Percentiles rank a stretch among this genome's conserved stretches.
phyloP scores from a whole-genome alignment of 2,113 vertebrate genomes.

The Ceratotherium simum region DNA sequence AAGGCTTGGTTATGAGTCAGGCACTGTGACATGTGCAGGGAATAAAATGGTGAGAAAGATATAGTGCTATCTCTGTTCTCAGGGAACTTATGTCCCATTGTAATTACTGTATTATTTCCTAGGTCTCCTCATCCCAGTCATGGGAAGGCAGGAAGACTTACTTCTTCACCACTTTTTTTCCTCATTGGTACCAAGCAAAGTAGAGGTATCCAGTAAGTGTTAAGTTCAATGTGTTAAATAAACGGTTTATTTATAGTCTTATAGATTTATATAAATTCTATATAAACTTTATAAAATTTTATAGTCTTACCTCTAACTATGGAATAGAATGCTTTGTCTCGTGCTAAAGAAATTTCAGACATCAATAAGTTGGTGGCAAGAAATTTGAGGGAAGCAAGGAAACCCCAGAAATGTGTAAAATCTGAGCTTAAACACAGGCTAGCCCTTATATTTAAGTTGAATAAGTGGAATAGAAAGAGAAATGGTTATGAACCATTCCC shows the following conservation, averaged over 20 bases:
- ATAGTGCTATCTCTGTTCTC: neutral
- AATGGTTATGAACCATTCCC: neutral
- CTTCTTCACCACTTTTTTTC: neutral
- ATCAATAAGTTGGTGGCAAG: neutral
- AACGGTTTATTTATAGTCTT: neutral
- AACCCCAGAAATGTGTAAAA: constrained; percentile 31
- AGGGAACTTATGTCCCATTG: neutral
- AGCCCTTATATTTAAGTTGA: neutral
- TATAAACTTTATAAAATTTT: neutral
- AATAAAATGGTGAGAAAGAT: neutral
- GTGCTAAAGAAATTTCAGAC: neutral
- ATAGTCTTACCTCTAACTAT: neutral
- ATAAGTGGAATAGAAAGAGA: neutral
- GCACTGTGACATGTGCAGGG: neutral
- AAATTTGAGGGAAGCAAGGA: neutral
- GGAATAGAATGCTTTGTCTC: neutral
- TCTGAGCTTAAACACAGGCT: neutral
- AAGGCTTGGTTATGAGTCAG: neutral
- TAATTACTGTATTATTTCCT: no score
- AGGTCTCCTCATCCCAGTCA: neutral
- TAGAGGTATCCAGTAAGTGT: neutral
- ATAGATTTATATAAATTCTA: neutral
- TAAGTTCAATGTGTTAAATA: constrained; percentile 1
- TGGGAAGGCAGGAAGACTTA: neutral
- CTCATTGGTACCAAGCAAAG: neutral